Conservation (phyloP, 2,888 invertebrate species). For the Nomada fucata region DNA sequence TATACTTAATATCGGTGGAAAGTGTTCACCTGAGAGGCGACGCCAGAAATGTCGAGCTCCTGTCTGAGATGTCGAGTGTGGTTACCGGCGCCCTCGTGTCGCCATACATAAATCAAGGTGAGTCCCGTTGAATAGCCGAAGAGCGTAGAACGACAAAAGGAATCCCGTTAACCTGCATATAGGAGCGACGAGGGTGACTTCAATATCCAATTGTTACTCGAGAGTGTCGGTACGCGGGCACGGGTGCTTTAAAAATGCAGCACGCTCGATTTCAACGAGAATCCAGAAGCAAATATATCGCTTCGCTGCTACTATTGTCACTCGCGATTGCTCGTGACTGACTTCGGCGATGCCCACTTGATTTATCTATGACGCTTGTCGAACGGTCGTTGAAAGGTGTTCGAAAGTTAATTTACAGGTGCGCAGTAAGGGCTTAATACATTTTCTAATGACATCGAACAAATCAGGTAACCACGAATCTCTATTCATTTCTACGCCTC, state of each 20-base stretch:
- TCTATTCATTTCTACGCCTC: too few species aligned
- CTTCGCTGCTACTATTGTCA: not conserved
- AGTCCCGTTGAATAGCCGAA: slow-evolving; percentile 2
- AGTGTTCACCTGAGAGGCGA: not conserved
- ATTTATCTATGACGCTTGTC: too few species aligned
- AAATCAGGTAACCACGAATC: too few species aligned
- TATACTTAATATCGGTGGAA: not conserved
- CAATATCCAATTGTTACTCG: slow-evolving; percentile 42
- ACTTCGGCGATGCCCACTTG: too few species aligned
- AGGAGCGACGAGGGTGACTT: slow-evolving; percentile 19
- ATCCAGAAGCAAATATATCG: slow-evolving; percentile 12
- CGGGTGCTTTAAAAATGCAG: slow-evolving; percentile 51
- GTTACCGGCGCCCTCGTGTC: not conserved
- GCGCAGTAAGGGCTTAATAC: too few species aligned
- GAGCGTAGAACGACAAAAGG: slow-evolving; percentile 16
- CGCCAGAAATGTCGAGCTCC: slow-evolving; percentile 2
- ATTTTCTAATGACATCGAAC: too few species aligned
- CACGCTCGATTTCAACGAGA: not conserved
- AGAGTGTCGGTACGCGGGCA: slow-evolving; percentile 26
- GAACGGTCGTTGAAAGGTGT: too few species aligned
- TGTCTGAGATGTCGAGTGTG: slow-evolving; percentile 12
- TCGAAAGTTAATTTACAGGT: too few species aligned
- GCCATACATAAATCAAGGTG: slow-evolving; percentile 38
- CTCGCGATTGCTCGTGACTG: slow-evolving; percentile 24
- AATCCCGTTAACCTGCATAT: slow-evolving; percentile 42